Conservation (phyloP, 2,113 vertebrate species). For the Dipodomys merriami region DNA sequence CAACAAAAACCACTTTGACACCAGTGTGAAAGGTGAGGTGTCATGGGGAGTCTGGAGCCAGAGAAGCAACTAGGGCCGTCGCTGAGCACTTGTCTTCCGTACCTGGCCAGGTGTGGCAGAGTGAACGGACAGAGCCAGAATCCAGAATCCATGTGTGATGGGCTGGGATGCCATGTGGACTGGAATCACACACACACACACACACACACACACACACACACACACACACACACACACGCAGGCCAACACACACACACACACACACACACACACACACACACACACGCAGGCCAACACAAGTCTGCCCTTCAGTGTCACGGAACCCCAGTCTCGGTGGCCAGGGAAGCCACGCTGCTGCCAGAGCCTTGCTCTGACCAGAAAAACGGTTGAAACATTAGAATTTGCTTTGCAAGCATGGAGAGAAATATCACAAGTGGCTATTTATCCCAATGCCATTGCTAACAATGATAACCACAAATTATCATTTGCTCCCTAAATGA, state of each 20-base stretch:
- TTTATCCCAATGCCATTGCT: background rate
- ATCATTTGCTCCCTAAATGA: background rate
- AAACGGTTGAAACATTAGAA: background rate
- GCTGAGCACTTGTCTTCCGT: accelerated
- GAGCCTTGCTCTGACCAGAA: background rate
- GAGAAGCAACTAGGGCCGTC: background rate
- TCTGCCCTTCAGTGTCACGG: background rate
- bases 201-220: no score
- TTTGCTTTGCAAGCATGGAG: background rate
- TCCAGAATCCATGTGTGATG: accelerated
- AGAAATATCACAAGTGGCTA: background rate
- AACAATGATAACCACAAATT: no score
- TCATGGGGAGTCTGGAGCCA: accelerated
- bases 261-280: no score
- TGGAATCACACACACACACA: background rate
- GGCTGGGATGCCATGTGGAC: accelerated
- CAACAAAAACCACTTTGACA: no score
- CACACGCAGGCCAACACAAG: no score
- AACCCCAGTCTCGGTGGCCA: accelerated
- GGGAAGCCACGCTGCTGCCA: background rate
- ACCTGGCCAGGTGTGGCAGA: background rate
- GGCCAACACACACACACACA: no score
- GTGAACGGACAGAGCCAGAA: background rate
- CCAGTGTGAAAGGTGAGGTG: no score
- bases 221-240: no score